phyloP scores from a whole-genome alignment of 2,888 invertebrate species.

The Torymus texanus region DNA sequence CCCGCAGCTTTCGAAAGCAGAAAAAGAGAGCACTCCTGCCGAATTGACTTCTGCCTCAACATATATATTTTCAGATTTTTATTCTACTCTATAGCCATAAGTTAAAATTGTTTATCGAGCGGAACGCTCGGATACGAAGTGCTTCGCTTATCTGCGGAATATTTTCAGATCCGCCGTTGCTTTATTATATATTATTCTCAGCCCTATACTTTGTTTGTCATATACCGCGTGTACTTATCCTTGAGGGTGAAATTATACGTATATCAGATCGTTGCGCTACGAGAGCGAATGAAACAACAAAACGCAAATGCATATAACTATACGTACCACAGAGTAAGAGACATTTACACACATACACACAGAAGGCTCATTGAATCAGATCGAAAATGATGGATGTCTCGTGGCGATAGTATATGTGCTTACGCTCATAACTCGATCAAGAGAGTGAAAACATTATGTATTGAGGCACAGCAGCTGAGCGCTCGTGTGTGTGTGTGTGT shows the following conservation, averaged over 20 bases:
- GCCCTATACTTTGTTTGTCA: too few relatives aligned
- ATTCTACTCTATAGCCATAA: too few relatives aligned
- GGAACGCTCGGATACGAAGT: too few relatives aligned
- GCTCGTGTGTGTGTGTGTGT: too few relatives aligned
- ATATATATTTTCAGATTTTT: too few relatives aligned
- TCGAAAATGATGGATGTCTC: slow-evolving; percentile 43
- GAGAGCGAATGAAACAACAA: neutral
- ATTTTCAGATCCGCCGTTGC: too few relatives aligned
- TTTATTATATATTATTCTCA: too few relatives aligned
- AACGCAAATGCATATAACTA: too few relatives aligned
- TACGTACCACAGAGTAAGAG: too few relatives aligned
- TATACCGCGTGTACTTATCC: neutral
- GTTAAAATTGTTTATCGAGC: too few relatives aligned
- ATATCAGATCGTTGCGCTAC: neutral
- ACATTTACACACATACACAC: too few relatives aligned
- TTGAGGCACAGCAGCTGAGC: slow-evolving; percentile 39
- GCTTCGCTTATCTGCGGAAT: too few relatives aligned
- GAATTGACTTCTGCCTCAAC: slow-evolving; percentile 14
- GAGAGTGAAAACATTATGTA: slow-evolving; percentile 22
- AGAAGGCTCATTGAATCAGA: slow-evolving; percentile 23
- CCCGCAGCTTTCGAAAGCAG: neutral
- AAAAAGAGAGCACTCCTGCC: slow-evolving; percentile 2
- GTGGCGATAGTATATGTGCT: slow-evolving; percentile 14
- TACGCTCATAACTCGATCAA: slow-evolving; percentile 1
- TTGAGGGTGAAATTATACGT: neutral